Evolutionary conservation across 2,797 vertebrate species (phyloP), one percentile per base, ranked within the genome.

Genomic region (Acanthurus lineatus): DNA sequence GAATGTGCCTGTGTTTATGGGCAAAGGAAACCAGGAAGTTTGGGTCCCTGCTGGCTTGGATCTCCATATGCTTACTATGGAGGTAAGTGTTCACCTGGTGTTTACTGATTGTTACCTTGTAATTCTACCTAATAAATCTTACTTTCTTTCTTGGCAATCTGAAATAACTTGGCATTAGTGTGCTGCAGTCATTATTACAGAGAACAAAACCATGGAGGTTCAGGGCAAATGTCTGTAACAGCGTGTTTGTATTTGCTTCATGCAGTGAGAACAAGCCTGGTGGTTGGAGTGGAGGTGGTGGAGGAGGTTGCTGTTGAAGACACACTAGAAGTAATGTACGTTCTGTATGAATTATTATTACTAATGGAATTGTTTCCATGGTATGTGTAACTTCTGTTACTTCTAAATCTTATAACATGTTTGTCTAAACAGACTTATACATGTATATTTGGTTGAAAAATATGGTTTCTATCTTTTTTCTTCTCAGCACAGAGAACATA

Each of bases 251-350:
- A 9, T 69, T 70, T 69, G 1, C 38, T 77, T 66, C 16, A 7
- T 74, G 53, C 77, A 89, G 91, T 88, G 73, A 82, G 71, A 57
- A 89, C 69, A 35, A 89, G 79, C 16, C 8, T 89, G 35, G 59
- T 91, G 45, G 60, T 92, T 6, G 90, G 84, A 61, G 86, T 92
- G 54, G 82, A 91, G 61, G 86, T 93, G 48, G 86, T 92, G 76
- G 91, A 92, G 77, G 91, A 92, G 51, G 73, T 92, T 32, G 76
- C 80, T 72, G 84, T 89, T 49, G 90, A 92, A 82, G 86, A 91
- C 73, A 89, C 88, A 49, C 16, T 91, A 5, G 87, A 91, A 81
- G 25, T 91, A 6, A 89, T 90, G 91, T 92, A 66, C 86, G 89
- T 66, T 32, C 11, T 19, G 2, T 5, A 4, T 6, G 3, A 53